Evolutionary conservation across 2,888 invertebrate species (phyloP), one percentile per base, ranked within the genome.

Genomic region (Mesoligia furuncula): DNA sequence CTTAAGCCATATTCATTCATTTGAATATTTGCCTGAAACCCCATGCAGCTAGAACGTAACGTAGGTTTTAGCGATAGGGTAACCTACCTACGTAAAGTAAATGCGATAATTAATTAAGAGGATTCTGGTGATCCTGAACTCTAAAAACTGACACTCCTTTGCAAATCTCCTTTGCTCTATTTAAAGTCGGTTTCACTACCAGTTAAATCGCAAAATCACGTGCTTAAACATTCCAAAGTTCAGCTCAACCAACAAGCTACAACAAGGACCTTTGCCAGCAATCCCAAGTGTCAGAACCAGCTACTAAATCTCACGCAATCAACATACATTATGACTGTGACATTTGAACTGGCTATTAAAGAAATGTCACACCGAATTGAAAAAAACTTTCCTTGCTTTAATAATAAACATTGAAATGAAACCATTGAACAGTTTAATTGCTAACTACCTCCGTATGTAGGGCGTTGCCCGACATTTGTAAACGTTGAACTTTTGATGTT

Each of bases 401-500:
- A 42, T 75, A 76, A 51, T 75, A 71, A 71, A 85, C 72, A 81
- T 67, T 79, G 70, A 68, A 83, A 79, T 79, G 39, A 86, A 79
- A 68, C 73, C 84, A 83, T 83, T 83, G 65, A 85, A 69, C 73
- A 75, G 57, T 85, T 87, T 88, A 89, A 88, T 86, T 80, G 85
- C 81, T 77, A 81, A 80, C 87, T 88, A 90, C 87, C 88, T 89
- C 82, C 65, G 86, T 83, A 91, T 90, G 89, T 91, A 90, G 91
- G 91, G 89, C 91, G 87, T 66, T 36, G 75, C 61, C 79, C 87
- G 90, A 89, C 91, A 91, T 92, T 92, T 91, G 82, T 73, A 84
- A 86, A 89, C 87, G 89, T 87, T 88, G 91, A 92, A 92, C 91
- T 92, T 90, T 90, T 77, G 76, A 74, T 71, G 89, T 90, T 88